These are phyloP conservation scores for Hanleya hanleyi DNA, from an alignment of 2,888 invertebrate genomes.

Conservation along the genomic window DNA sequence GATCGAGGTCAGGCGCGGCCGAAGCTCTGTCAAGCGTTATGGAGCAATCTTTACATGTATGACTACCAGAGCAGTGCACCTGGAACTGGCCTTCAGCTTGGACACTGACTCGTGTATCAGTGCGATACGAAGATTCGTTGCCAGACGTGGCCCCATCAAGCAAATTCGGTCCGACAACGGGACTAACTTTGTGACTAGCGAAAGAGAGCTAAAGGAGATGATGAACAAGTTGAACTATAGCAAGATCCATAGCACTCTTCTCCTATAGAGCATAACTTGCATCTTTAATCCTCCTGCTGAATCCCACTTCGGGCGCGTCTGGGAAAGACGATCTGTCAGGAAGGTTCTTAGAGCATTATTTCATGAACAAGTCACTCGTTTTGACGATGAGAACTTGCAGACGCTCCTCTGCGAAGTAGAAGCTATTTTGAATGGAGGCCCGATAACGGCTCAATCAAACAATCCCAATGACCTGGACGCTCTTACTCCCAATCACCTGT, in stretches of 20 bases:
- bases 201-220: conserved; percentile 25
- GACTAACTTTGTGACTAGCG: conserved; percentile 39
- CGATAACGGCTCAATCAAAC: conserved; percentile 20
- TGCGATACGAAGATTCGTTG: conserved; percentile 33
- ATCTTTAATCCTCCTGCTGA: conserved; percentile 44
- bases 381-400: conserved; percentile 32
- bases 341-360: conserved; percentile 34
- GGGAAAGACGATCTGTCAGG: conserved; percentile 45
- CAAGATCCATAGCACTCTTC: not conserved
- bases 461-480: conserved; percentile 12
- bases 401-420: conserved; percentile 36
- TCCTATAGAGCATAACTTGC: conserved; percentile 17
- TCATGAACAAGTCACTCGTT: not conserved
- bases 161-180: conserved; percentile 36
- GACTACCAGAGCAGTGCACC: not conserved
- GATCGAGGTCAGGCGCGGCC: too few species aligned
- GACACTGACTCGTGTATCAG: conserved; percentile 45
- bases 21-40: too few species aligned
- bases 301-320: conserved; percentile 48
- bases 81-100: conserved; percentile 40
- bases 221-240: not conserved
- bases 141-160: conserved; percentile 36
- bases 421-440: conserved; percentile 36
- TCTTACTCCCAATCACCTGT: conserved; percentile 26
- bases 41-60: conserved; percentile 38